Evolutionary conservation across 30 jellyfish, hydroid and myxozoan species (phyloP), one percentile per base, ranked within the genome.

Genomic region (Pelagia noctiluca): DNA sequence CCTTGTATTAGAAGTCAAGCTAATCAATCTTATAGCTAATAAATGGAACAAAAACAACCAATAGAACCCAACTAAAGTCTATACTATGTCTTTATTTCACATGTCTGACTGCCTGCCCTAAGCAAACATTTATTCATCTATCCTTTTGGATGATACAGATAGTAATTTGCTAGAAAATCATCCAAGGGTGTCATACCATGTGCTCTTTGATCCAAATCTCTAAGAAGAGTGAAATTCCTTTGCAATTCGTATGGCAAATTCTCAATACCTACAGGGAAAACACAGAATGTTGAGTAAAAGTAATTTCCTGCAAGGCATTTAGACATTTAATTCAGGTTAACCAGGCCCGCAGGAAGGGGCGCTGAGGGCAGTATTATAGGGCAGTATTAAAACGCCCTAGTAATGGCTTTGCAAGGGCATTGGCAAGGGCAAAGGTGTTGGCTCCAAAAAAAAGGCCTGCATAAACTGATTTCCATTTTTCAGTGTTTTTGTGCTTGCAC

Each of bases 161-260:
- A 60, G 21, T n/a, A 60, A 60, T 5, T 60, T 26, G 21, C 22
- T 5, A 26, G 21, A 8, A 60, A 60, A 60, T 42, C 78, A 8
- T 37, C 26, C 3, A 65, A 5, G 4, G 25, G 13, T n/a, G 26
- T 48, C 80, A 35, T 62, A 87, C 98, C 98, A 82, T 93, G 98
- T n/a, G 98, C 98, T 76, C 98, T 87, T 71, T 93, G 98, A 78
- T 93, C 98, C 32, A 93, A 62, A 35, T 93, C 98, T 78, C 96
- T 71, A 50, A 87, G 88, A 23, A 93, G 57, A 3, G 97, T 87
- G 81, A 93, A 93, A 69, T 93, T 93, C 42, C 98, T 81, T 29
- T 93, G 98, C 50, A 93, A 83, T 67, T 93, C 98, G 73, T 84
- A 93, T 19, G 98, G 98, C 70, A 93, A 62, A 70, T 89, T 88